Evolutionary conservation across 2,888 invertebrate species (phyloP).

Genomic region (Drosophila sordidapex): DNA sequence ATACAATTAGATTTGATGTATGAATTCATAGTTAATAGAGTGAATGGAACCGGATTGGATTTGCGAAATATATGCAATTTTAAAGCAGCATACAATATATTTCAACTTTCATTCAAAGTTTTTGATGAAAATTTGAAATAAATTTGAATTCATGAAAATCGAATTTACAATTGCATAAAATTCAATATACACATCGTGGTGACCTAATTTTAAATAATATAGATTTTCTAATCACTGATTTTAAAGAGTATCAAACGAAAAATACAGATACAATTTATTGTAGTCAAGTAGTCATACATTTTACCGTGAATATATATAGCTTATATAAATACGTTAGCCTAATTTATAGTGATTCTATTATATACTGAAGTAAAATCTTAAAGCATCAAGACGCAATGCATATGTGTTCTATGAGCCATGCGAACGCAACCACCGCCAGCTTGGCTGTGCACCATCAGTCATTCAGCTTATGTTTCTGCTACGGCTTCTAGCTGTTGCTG

Average conservation of each 20-base stretch:
- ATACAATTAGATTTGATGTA: conserved; percentile 7
- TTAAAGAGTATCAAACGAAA: neutral
- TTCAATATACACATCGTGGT: neutral
- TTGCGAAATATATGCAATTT: neutral
- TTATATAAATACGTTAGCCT: neutral
- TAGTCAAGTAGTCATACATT: neutral
- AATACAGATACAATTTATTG: neutral
- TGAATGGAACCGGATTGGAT: neutral
- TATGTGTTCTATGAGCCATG: conserved; percentile 23
- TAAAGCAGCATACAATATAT: neutral
- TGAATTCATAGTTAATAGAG: conserved; percentile 1
- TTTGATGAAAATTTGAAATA: neutral
- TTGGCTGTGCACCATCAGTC: neutral
- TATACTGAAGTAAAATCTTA: neutral
- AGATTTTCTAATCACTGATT: neutral
- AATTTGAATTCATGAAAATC: conserved; percentile 1
- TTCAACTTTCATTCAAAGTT: neutral
- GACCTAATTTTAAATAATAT: neutral
- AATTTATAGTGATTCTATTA: neutral
- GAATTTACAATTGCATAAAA: neutral
- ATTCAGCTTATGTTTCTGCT: conserved; percentile 8
- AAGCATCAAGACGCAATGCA: conserved; percentile 16
- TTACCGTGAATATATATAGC: neutral
- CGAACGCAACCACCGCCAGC: conserved; percentile 29
- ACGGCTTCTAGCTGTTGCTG: conserved; percentile 2